Percentiles rank a stretch among this genome's conserved stretches.
phyloP scores from a whole-genome alignment of 2,888 invertebrate genomes.

The Cosmopolites sordidus region DNA sequence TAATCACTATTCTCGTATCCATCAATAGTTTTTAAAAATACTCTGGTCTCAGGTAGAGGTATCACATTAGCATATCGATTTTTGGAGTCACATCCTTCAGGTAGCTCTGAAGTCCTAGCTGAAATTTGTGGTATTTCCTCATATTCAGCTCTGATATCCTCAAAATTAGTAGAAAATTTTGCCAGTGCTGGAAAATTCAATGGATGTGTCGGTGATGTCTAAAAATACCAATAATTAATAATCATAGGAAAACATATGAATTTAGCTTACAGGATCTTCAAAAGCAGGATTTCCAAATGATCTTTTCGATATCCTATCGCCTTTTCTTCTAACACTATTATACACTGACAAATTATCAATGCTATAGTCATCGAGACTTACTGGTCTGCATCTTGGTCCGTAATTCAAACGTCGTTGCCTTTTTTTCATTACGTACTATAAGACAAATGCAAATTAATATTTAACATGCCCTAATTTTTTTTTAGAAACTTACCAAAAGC shows the following conservation, averaged over 20 bases:
- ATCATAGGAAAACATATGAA: neutral
- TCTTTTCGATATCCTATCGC: slow-evolving; percentile 73
- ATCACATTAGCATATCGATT: slow-evolving; percentile 94
- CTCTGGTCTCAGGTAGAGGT: slow-evolving; percentile 86
- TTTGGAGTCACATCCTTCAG: slow-evolving; percentile 82
- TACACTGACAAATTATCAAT: slow-evolving; percentile 83
- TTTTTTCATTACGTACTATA: slow-evolving; percentile 74
- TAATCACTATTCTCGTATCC: slow-evolving; percentile 80
- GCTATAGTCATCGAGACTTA: slow-evolving; percentile 84
- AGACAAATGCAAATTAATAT: too few relatives aligned
- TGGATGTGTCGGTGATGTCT: slow-evolving; percentile 66
- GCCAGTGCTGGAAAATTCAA: slow-evolving; percentile 74
- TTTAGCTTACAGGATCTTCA: slow-evolving; percentile 69
- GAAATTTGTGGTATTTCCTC: slow-evolving; percentile 74
- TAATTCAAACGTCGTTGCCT: slow-evolving; percentile 77
- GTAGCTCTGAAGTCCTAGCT: slow-evolving; percentile 76
- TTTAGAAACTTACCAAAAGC: slow-evolving; percentile 61
- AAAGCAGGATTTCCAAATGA: slow-evolving; percentile 89
- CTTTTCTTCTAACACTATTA: slow-evolving; percentile 73
- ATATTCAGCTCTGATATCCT: slow-evolving; percentile 77
- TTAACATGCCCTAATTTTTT: too few relatives aligned
- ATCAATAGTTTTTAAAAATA: slow-evolving; percentile 66
- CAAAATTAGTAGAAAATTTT: slow-evolving; percentile 66
- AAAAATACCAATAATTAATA: slow-evolving; percentile 32
- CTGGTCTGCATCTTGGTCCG: slow-evolving; percentile 83